Percentiles rank a stretch among this genome's conserved stretches.
Conservation (phyloP, 2,888 invertebrate species). For the Lithophane leautieri region DNA sequence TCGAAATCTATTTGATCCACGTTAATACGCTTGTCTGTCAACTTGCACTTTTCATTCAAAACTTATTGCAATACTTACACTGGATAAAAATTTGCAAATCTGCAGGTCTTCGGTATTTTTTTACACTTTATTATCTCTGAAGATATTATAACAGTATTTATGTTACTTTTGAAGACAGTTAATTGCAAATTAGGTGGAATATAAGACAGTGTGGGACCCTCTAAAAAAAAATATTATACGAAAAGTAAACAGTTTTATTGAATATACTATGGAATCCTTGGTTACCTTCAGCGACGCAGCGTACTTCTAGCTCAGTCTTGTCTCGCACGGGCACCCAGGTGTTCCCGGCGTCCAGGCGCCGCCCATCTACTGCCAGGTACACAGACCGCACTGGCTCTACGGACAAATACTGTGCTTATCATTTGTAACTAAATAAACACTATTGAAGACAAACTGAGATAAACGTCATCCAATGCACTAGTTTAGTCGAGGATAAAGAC, state of each 20-base stretch:
- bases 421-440: neutral
- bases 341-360: slow-evolving; percentile 96
- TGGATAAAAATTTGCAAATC: too few relatives aligned
- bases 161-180: neutral
- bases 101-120: neutral
- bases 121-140: too few relatives aligned
- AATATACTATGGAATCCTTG: neutral
- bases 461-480: neutral
- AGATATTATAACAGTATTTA: neutral
- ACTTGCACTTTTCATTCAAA: neutral
- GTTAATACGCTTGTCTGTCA: neutral
- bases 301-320: slow-evolving; percentile 94
- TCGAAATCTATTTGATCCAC: too few relatives aligned
- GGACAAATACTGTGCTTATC: neutral
- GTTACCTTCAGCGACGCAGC: slow-evolving; percentile 96
- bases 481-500: neutral
- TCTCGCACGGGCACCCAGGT: slow-evolving; percentile 96
- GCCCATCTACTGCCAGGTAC: slow-evolving; percentile 96
- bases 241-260: neutral
- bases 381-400: slow-evolving; percentile 96
- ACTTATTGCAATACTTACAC: neutral
- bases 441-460: neutral
- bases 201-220: neutral
- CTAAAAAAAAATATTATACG: too few relatives aligned
- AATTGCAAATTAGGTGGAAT: neutral